A percentile compares a stretch with the other conserved stretches of the same genome.
phyloP scores from a whole-genome alignment of 2,797 vertebrate genomes.

The Hydrolagus colliei region DNA sequence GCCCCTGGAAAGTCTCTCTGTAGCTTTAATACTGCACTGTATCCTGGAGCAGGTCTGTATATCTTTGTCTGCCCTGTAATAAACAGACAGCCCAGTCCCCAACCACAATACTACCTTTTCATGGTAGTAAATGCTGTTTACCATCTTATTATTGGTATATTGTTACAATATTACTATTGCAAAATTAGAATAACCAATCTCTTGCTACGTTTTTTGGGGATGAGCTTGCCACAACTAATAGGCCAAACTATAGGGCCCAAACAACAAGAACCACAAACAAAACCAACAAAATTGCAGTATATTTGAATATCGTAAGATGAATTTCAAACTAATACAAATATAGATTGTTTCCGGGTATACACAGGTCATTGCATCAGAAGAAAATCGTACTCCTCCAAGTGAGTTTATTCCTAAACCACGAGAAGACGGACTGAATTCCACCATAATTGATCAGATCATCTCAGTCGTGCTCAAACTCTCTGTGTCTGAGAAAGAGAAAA shows the following conservation, averaged over 20 bases:
- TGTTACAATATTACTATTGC: no score
- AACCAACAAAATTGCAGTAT: no score
- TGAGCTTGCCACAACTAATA: neutral
- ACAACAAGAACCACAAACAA: no score
- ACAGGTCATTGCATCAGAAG: constrained; percentile 64
- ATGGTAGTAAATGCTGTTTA: neutral
- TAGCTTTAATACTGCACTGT: constrained; percentile 73
- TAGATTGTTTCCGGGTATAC: neutral
- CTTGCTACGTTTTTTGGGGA: neutral
- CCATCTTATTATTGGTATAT: neutral
- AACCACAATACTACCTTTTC: neutral
- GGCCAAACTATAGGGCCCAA: neutral
- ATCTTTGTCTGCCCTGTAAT: neutral
- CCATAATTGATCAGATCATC: constrained; percentile 57
- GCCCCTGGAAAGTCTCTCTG: constrained; percentile 68
- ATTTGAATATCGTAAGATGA: neutral
- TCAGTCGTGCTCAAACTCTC: constrained; percentile 62
- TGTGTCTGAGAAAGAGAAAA: constrained; percentile 55
- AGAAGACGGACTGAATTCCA: constrained; percentile 50
- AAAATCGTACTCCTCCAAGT: constrained; percentile 43
- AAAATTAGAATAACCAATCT: no score
- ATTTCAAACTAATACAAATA: neutral
- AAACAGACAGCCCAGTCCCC: no score
- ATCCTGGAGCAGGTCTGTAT: constrained; percentile 78
- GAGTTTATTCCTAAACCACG: constrained; percentile 39